These are phyloP conservation scores for Phoeniculus purpureus DNA, from an alignment of 2,797 vertebrate species.

Conservation along the genomic window DNA sequence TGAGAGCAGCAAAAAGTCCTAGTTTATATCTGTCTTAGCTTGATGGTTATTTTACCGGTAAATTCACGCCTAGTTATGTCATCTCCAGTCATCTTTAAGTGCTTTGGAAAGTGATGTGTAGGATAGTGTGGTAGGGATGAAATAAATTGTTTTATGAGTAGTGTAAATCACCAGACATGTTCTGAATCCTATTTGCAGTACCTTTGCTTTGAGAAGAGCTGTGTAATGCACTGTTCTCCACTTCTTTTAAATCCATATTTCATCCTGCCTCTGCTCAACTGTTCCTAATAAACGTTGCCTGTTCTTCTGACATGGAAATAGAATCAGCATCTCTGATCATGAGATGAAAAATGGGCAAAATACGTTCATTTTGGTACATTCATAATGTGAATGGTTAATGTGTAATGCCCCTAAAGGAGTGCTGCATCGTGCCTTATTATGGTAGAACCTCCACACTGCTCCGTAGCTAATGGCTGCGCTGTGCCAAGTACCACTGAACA, in stretches of 20 bases:
- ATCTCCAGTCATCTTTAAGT: not conserved
- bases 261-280: not conserved
- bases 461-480: not conserved
- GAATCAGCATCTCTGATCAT: not conserved
- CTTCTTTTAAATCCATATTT: not conserved
- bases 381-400: not conserved
- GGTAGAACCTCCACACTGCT: not conserved
- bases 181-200: not conserved
- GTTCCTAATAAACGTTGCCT: not conserved
- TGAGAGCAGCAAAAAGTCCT: not conserved
- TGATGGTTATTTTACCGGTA: not conserved
- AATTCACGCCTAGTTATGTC: not conserved
- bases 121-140: not conserved
- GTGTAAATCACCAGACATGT: not conserved
- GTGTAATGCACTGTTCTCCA: not conserved
- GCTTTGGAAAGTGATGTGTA: not conserved
- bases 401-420: not conserved
- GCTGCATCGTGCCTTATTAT: not conserved
- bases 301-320: not conserved
- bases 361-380: not conserved
- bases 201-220: not conserved
- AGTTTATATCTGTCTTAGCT: not conserved
- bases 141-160: not conserved
- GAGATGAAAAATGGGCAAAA: not conserved
- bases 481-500: not conserved